A percentile compares a stretch with the other conserved stretches of the same genome.
Evolutionary conservation across 1,140 invertebrate genomes (phyloP).

Genomic region (Caenorhabditis inopinata): DNA sequence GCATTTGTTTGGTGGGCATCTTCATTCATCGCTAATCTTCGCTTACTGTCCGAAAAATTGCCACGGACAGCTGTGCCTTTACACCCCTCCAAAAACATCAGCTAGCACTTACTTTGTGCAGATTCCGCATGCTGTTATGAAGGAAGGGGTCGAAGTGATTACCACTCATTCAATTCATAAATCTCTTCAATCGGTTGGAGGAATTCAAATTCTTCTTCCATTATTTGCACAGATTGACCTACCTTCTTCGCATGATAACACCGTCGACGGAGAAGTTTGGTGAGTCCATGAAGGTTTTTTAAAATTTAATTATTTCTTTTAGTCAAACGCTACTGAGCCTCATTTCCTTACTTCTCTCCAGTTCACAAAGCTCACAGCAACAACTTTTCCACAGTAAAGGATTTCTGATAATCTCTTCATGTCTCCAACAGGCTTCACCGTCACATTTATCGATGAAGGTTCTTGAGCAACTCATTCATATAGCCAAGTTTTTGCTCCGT

Average conservation of each 20-base stretch:
- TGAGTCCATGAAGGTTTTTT: slow-evolving; percentile 52
- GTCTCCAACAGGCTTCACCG: slow-evolving; percentile 77
- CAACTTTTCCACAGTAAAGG: slow-evolving; percentile 97
- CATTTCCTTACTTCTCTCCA: slow-evolving; percentile 93
- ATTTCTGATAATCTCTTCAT: slow-evolving; percentile 94
- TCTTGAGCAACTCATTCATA: slow-evolving; percentile 70
- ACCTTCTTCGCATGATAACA: slow-evolving; percentile 69
- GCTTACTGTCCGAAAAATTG: slow-evolving; percentile 98
- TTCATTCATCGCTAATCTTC: slow-evolving; percentile 93
- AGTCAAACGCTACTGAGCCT: slow-evolving; percentile 94
- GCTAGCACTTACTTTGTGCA: slow-evolving; percentile 92
- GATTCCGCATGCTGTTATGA: slow-evolving; percentile 96
- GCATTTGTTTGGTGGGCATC: slow-evolving; percentile 96
- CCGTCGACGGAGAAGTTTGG: slow-evolving; percentile 69
- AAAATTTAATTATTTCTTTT: slow-evolving; percentile 64
- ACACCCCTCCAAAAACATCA: slow-evolving; percentile 88
- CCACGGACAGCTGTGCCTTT: slow-evolving; percentile 94
- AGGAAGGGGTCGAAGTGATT: slow-evolving; percentile 96
- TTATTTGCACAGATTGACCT: slow-evolving; percentile 95
- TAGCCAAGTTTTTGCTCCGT: slow-evolving; percentile 86
- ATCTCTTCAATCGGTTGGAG: slow-evolving; percentile 96
- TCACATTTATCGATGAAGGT: slow-evolving; percentile 57
- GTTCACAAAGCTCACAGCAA: slow-evolving; percentile 92
- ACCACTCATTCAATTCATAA: slow-evolving; percentile 98
- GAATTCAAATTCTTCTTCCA: slow-evolving; percentile 96